A percentile compares a stretch with the other conserved stretches of the same genome.
Conservation (phyloP, 2,113 vertebrate species). For the Coptodon rendalli region DNA sequence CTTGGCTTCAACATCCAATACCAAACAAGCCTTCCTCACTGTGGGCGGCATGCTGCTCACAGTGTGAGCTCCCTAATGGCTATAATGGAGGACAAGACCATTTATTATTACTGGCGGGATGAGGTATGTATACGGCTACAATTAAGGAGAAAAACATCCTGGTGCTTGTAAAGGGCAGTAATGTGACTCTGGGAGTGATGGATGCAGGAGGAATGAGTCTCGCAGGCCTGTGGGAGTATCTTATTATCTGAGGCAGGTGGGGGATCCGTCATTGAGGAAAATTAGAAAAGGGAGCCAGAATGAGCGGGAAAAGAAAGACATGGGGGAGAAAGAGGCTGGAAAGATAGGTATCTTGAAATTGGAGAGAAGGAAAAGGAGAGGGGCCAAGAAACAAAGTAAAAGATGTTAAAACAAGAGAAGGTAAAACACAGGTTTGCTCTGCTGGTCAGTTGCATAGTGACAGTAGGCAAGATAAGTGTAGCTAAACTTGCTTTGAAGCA, state of each 20-base stretch:
- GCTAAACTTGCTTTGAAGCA: background rate
- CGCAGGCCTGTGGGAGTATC: slow-evolving; percentile 61
- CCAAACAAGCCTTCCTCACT: slow-evolving; percentile 53
- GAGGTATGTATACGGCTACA: slow-evolving; percentile 66
- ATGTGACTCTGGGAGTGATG: slow-evolving; percentile 68
- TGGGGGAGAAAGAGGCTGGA: background rate
- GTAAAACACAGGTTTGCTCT: background rate
- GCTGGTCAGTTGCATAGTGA: background rate
- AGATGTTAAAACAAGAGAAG: background rate
- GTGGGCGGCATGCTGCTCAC: slow-evolving; percentile 58
- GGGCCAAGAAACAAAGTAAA: background rate
- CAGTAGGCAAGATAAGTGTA: background rate
- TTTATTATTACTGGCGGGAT: slow-evolving; percentile 65
- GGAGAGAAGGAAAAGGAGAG: background rate
- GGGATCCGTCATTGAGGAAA: slow-evolving; percentile 71
- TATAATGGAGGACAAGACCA: slow-evolving; percentile 68
- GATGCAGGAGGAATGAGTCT: slow-evolving; percentile 68
- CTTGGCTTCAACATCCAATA: slow-evolving; percentile 25
- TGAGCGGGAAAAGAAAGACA: background rate
- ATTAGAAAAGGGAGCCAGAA: slow-evolving; percentile 52
- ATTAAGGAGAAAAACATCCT: slow-evolving; percentile 72
- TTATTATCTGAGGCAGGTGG: slow-evolving; percentile 70
- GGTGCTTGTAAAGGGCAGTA: slow-evolving; percentile 70
- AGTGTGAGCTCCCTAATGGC: slow-evolving; percentile 66
- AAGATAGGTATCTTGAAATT: background rate